These are phyloP conservation scores for Sphecodes monilicornis DNA, from an alignment of 2,888 invertebrate genomes.

Conservation along the genomic window DNA sequence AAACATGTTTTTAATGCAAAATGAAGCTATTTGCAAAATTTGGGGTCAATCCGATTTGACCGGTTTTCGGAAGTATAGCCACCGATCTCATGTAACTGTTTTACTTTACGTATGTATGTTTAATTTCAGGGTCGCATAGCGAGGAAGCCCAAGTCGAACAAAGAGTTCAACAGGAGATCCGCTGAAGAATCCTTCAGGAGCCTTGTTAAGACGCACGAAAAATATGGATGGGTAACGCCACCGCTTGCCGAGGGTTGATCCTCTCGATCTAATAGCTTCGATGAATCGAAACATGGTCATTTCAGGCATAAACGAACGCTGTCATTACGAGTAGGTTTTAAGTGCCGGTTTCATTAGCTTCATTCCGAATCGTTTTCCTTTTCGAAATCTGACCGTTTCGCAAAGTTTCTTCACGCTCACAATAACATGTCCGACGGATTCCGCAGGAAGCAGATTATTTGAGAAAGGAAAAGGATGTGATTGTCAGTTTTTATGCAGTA, in stretches of 20 bases:
- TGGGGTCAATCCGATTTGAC: too few relatives aligned
- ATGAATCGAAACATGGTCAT: background rate
- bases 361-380: background rate
- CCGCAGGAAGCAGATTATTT: background rate
- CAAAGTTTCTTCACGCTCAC: background rate
- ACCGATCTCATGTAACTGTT: background rate
- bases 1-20: too few relatives aligned
- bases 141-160: slow-evolving; percentile 91
- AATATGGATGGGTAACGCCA: slow-evolving; percentile 96
- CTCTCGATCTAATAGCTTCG: background rate
- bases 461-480: background rate
- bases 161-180: slow-evolving; percentile 91
- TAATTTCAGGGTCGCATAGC: slow-evolving; percentile 89
- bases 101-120: background rate
- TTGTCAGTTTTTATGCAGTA: background rate
- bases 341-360: background rate
- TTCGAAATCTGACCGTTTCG: background rate
- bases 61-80: too few relatives aligned
- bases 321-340: slow-evolving; percentile 1
- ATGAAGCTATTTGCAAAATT: too few relatives aligned
- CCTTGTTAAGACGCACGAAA: slow-evolving; percentile 95
- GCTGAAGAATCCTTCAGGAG: slow-evolving; percentile 96
- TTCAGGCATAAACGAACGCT: background rate
- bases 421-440: background rate
- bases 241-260: slow-evolving; percentile 93